Evolutionary conservation across 2,888 invertebrate genomes (phyloP).

Genomic region (Geophilus truncorum): DNA sequence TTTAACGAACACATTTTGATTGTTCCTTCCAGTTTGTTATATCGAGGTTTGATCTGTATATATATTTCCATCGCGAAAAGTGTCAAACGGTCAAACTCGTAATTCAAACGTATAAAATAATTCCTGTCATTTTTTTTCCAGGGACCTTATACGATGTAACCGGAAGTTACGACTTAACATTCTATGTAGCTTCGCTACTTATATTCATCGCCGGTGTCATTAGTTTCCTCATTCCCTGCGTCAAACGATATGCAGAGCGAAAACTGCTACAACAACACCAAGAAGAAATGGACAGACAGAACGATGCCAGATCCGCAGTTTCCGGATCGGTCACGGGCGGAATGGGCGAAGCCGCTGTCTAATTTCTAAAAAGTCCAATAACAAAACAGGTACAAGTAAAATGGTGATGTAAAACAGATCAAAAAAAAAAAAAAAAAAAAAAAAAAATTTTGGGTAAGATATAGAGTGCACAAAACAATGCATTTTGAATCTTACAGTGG

Average conservation of each 20-base stretch:
- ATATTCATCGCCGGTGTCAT: conserved; percentile 78
- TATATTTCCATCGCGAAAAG: too few relatives aligned
- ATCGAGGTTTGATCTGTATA: too few relatives aligned
- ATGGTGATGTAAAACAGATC: background rate
- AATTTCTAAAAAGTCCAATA: background rate
- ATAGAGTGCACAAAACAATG: background rate
- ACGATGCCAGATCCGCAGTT: background rate
- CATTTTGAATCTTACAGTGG: background rate
- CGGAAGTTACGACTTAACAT: conserved; percentile 76
- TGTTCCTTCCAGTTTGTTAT: too few relatives aligned
- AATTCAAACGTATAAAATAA: background rate
- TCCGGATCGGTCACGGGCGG: background rate
- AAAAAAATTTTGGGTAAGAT: background rate
- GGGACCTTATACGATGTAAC: conserved; percentile 89
- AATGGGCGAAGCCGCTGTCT: background rate
- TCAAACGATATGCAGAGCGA: conserved; percentile 40
- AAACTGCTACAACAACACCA: background rate
- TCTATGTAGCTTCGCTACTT: conserved; percentile 85
- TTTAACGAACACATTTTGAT: too few relatives aligned
- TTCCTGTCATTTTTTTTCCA: conserved; percentile 64
- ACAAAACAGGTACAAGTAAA: background rate
- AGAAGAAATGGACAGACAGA: background rate
- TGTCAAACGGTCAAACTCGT: too few relatives aligned
- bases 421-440: too few relatives aligned
- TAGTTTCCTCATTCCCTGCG: conserved; percentile 54